Conservation (phyloP, 1,140 invertebrate species). For the Lepidurus packardi region DNA sequence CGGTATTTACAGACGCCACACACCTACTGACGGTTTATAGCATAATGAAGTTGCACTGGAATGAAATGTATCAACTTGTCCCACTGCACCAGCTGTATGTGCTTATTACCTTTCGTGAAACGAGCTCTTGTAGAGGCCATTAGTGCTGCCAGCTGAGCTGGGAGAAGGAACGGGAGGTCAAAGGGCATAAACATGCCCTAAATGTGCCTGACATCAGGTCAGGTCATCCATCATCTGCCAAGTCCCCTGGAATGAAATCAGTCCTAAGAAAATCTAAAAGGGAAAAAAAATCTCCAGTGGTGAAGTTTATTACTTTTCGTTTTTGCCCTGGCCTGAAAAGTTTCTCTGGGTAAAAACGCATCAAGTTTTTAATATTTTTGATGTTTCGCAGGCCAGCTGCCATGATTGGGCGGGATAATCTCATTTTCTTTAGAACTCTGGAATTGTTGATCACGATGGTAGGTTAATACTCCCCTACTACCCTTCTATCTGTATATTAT, state of each 20-base stretch:
- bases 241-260: not conserved
- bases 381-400: not conserved
- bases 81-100: constrained; percentile 2
- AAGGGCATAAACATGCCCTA: constrained; percentile 8
- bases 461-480: not conserved
- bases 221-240: not conserved
- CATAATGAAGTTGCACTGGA: constrained; percentile 10
- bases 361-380: not conserved
- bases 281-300: not conserved
- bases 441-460: constrained; percentile 1
- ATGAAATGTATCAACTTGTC: not conserved
- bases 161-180: not conserved
- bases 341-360: not conserved
- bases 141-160: not conserved
- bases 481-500: not conserved
- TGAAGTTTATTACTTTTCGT: constrained; percentile 16
- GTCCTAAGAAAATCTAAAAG: not conserved
- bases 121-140: not conserved
- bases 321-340: not conserved
- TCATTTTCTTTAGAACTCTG: not conserved
- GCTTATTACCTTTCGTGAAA: constrained; percentile 11
- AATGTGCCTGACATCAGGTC: constrained; percentile 16
- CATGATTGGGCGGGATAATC: constrained; percentile 3
- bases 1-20: not conserved
- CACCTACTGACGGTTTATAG: not conserved